Evolutionary conservation across 2,888 invertebrate species (phyloP), one percentile per base, ranked within the genome.

Genomic region (Sthenelais limicola): DNA sequence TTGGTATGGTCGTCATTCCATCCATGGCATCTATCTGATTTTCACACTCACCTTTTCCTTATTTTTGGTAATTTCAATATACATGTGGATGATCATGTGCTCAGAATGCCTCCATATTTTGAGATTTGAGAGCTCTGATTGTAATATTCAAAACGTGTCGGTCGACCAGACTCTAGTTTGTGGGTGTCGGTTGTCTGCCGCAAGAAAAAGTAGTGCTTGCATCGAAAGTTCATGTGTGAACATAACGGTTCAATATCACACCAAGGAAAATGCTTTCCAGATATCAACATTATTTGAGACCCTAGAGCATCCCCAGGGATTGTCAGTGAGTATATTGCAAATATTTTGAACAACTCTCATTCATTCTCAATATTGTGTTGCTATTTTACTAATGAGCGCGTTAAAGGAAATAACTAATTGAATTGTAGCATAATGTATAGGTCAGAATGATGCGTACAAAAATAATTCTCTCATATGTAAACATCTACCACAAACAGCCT

Each of bases 201-300:
- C 9, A 21, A 35, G 5, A 43, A 62, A 38, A 28, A 62, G 62
- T 24, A 38, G 21, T 62, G 62, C 38, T 21, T 62, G 1, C 1
- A 35, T n/a, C n/a, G 43, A 62, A 24, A 38, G 35, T 26, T 38
- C 62, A 26, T 62, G 62, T 38, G 62, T 62, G 9, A 62, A 38
- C 21, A 24, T 62, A 15, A 38, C 43, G 12, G 62, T 28, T 2
- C 62, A 21, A 7, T 62, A 62, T 24, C 62, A 62, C n/a, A 38
- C 35, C 12, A 26, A 62, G 24, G 18, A 3, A 1, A 24, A 21
- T 9, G 62, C 38, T 24, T 38, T 38, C 21, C 38, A 38, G 62
- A 62, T 43, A 24, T 62, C 62, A 21, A 21, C n/a, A 15, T 43
- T 62, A 43, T 62, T 62, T 62, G 62, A 62, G 62, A 62, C 62